These are phyloP conservation scores for Chamaetylas fuelleborni DNA, from an alignment of 2,113 vertebrate species.

Conservation along the genomic window DNA sequence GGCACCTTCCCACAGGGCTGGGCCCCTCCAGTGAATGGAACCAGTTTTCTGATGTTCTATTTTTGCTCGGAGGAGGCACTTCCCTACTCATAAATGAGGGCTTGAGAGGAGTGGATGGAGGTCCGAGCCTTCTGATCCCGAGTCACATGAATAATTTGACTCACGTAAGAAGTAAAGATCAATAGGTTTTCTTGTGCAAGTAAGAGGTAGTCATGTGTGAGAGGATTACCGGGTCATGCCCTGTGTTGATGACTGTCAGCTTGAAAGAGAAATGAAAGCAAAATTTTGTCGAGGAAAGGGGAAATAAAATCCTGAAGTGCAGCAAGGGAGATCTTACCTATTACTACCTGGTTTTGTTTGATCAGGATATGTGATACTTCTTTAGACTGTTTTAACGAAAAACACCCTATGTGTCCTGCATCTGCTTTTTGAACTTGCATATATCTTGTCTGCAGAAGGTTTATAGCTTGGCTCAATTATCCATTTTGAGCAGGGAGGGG, in stretches of 20 bases:
- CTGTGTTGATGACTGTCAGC: not conserved
- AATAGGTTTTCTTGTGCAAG: not conserved
- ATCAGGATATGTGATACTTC: not conserved
- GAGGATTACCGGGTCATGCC: not conserved
- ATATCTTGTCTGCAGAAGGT: slow-evolving; percentile 58
- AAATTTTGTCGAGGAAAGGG: not conserved
- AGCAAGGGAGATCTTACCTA: not conserved
- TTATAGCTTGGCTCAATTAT: slow-evolving; percentile 75
- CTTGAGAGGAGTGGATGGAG: not conserved
- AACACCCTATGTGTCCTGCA: not conserved
- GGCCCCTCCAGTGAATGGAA: not conserved
- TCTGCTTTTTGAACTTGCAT: slow-evolving; percentile 69
- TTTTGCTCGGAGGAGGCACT: not conserved
- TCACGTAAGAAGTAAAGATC: not conserved
- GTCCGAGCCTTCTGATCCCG: slow-evolving; percentile 13
- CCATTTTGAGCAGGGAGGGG: slow-evolving; percentile 66
- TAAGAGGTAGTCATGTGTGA: not conserved
- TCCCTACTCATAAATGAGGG: not conserved
- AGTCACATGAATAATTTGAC: not conserved
- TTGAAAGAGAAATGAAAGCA: slow-evolving; percentile 3
- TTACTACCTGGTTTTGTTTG: not conserved
- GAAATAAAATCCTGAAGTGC: not conserved
- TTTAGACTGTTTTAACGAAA: slow-evolving; percentile 27
- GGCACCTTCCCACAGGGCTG: not conserved
- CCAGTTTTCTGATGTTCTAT: not conserved